A percentile compares a stretch with the other conserved stretches of the same genome.
phyloP scores from a whole-genome alignment of 2,888 invertebrate genomes.

The Diaperis boleti region DNA sequence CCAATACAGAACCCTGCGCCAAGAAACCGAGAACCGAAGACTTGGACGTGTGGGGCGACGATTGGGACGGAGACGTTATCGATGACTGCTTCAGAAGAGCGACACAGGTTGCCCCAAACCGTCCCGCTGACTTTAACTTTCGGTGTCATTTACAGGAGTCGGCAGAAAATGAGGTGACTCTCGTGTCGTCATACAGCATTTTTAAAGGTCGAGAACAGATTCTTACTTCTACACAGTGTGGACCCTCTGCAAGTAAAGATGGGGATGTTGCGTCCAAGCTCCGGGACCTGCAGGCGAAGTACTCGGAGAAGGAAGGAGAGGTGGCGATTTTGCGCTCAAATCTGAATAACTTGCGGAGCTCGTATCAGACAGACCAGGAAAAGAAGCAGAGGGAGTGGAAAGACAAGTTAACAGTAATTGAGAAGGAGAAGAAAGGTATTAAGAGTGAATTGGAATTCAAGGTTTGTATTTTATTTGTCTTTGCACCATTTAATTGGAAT shows the following conservation, averaged over 20 bases:
- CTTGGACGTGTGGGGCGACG: conserved; percentile 57
- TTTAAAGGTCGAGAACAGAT: conserved; percentile 50
- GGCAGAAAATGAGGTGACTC: conserved; percentile 44
- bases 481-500: background rate
- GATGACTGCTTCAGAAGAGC: conserved; percentile 59
- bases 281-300: conserved; percentile 64
- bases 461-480: conserved; percentile 59
- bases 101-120: conserved; percentile 51
- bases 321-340: conserved; percentile 70
- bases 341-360: conserved; percentile 67
- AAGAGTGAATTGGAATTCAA: conserved; percentile 72
- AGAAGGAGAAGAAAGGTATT: conserved; percentile 66
- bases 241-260: conserved; percentile 46
- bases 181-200: conserved; percentile 52
- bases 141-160: conserved; percentile 29
- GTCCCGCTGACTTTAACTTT: background rate
- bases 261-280: conserved; percentile 51
- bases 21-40: background rate
- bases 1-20: background rate
- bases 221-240: conserved; percentile 25
- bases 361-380: conserved; percentile 65
- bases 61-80: conserved; percentile 57
- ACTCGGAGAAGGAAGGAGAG: conserved; percentile 71
- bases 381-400: conserved; percentile 69
- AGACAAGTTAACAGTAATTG: conserved; percentile 65